Evolutionary conservation across 2,888 invertebrate species (phyloP).

Genomic region (Phengaris arion): DNA sequence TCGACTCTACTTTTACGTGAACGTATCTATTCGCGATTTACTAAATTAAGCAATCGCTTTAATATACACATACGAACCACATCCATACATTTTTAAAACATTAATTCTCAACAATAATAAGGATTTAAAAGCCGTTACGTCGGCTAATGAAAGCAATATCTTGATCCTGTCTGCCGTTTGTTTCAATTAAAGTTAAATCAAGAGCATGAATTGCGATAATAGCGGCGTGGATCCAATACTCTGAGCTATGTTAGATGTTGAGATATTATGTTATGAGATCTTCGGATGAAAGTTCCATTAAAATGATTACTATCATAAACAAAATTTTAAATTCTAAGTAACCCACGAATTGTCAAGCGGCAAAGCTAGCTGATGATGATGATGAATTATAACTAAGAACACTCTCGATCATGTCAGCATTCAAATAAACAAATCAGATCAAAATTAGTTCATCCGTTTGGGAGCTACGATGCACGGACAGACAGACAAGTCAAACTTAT

Average conservation of each 20-base stretch:
- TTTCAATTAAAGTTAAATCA: slow-evolving; percentile 51
- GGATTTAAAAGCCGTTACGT: slow-evolving; percentile 41
- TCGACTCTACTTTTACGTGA: no score
- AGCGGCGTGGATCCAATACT: not conserved
- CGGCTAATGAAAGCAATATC: slow-evolving; percentile 35
- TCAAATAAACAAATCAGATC: no score
- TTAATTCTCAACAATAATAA: not conserved
- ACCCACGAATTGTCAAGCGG: no score
- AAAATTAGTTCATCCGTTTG: no score
- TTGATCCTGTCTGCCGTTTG: slow-evolving; percentile 47
- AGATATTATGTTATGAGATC: not conserved
- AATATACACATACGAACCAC: not conserved
- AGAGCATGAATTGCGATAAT: slow-evolving; percentile 49
- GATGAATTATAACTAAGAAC: no score
- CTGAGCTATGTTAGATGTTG: not conserved
- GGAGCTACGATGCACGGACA: no score
- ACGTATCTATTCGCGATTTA: no score
- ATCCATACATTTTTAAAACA: not conserved
- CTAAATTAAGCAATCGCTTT: no score
- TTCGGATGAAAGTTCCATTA: not conserved
- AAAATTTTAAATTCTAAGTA: not conserved
- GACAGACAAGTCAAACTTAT: no score
- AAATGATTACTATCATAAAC: not conserved
- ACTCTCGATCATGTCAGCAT: no score
- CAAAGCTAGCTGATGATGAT: no score